These are phyloP conservation scores for Pheosia gnoma DNA, from an alignment of 2,888 invertebrate species.

Conservation along the genomic window DNA sequence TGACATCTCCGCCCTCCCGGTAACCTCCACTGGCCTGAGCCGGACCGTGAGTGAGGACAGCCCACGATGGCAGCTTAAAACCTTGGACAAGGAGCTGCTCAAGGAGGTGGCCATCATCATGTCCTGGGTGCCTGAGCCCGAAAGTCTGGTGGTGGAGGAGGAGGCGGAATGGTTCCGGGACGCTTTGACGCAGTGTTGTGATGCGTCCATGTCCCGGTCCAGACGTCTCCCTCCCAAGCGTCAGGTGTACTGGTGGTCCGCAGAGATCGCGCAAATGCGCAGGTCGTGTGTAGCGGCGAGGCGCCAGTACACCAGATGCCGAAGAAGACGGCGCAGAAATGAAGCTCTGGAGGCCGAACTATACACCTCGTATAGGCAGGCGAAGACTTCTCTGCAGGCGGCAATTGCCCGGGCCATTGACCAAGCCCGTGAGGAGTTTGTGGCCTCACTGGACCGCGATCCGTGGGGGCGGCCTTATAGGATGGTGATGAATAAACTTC, in stretches of 20 bases:
- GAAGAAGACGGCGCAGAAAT: constrained; percentile 3
- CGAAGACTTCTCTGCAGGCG: neutral
- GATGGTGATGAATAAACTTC: neutral
- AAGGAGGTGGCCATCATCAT: constrained; percentile 3
- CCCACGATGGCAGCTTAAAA: constrained; percentile 3
- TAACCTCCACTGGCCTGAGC: neutral
- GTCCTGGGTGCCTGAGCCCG: neutral
- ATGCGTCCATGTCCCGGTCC: constrained; percentile 8
- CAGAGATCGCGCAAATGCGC: constrained; percentile 8
- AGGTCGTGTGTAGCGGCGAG: neutral
- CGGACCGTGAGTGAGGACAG: neutral
- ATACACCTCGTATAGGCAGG: constrained; percentile 6
- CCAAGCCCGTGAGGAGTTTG: too few species aligned
- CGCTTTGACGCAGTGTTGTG: constrained; percentile 5
- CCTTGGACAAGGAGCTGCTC: neutral
- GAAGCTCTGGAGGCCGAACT: neutral
- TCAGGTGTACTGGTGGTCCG: constrained; percentile 12
- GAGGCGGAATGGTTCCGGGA: constrained; percentile 5
- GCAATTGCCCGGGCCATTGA: too few species aligned
- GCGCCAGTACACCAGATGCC: constrained; percentile 1
- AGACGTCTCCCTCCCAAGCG: neutral
- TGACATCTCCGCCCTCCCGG: neutral
- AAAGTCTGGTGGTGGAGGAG: neutral
- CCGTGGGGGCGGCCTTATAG: constrained; percentile 1
- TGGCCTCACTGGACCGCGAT: too few species aligned